phyloP scores from a whole-genome alignment of 23 tunicate species.

The Halocynthia roretzi region DNA sequence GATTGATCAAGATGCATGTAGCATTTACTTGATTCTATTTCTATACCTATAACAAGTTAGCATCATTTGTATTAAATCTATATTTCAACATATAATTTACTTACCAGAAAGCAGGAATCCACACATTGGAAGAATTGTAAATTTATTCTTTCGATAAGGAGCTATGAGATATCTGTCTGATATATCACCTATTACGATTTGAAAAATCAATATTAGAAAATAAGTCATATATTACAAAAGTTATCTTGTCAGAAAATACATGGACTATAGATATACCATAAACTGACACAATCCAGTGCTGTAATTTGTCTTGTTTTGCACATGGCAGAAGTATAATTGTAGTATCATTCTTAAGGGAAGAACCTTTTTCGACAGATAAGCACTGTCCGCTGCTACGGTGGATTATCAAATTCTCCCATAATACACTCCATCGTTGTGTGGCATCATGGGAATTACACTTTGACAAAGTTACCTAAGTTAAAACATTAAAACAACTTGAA shows the following conservation, averaged over 20 bases:
- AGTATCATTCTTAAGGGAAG: neutral
- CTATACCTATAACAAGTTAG: too few species aligned
- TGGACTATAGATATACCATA: neutral
- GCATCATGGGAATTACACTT: neutral
- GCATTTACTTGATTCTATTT: too few species aligned
- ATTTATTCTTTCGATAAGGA: neutral
- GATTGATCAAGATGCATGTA: too few species aligned
- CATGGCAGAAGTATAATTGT: neutral
- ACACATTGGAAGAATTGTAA: constrained; percentile 1
- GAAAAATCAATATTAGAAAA: too few species aligned
- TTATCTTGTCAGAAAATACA: neutral
- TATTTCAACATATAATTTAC: too few species aligned
- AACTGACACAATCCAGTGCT: neutral
- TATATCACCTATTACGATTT: constrained; percentile 4
- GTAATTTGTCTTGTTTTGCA: neutral
- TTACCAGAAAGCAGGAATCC: constrained; percentile 3
- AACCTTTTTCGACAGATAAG: neutral
- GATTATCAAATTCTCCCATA: neutral
- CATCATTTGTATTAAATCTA: too few species aligned
- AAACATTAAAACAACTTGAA: neutral
- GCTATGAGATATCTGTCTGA: neutral
- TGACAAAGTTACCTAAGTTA: neutral
- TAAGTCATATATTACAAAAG: neutral
- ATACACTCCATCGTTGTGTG: neutral
- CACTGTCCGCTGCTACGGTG: constrained; percentile 15